Evolutionary conservation across 1,140 invertebrate genomes (phyloP).

Genomic region (Euglossa dilemma): DNA sequence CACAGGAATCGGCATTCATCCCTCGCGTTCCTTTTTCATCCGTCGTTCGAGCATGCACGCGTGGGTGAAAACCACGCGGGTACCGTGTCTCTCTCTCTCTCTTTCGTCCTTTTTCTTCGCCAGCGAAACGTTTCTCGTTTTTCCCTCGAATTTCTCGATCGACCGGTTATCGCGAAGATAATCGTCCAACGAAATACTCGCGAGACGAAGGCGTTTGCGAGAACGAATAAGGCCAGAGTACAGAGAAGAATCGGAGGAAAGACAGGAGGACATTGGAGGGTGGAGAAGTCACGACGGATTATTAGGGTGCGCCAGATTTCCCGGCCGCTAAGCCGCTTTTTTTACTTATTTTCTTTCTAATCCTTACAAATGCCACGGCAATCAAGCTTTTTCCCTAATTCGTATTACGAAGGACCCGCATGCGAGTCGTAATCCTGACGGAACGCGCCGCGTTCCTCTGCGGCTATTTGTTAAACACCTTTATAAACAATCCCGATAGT

Average conservation of each 20-base stretch:
- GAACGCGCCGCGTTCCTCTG: conserved; percentile 47
- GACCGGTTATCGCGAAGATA: too few relatives aligned
- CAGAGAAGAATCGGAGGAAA: background rate
- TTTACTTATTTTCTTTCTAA: conserved; percentile 66
- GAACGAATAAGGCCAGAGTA: too few relatives aligned
- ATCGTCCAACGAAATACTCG: too few relatives aligned
- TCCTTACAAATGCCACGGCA: conserved; percentile 66
- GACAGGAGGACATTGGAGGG: background rate
- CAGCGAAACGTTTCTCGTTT: too few relatives aligned
- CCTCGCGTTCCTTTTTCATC: too few relatives aligned
- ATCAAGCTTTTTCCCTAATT: conserved; percentile 66
- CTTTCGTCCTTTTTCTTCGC: too few relatives aligned
- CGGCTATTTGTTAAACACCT: conserved; percentile 51
- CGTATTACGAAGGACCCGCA: conserved; percentile 62
- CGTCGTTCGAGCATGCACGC: too few relatives aligned
- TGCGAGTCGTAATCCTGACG: conserved; percentile 65
- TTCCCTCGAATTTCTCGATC: too few relatives aligned
- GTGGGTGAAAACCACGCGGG: too few relatives aligned
- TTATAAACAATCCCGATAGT: conserved; percentile 54
- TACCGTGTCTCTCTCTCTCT: too few relatives aligned
- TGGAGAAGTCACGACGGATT: conserved; percentile 59
- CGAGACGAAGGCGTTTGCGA: too few relatives aligned
- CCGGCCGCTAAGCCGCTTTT: conserved; percentile 48
- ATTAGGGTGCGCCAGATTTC: conserved; percentile 61
- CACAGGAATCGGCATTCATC: background rate